Evolutionary conservation across 37 sponge, comb jelly and placozoan genomes (phyloP), one percentile per base, ranked within the genome.

Genomic region (Sycon ciliatum): DNA sequence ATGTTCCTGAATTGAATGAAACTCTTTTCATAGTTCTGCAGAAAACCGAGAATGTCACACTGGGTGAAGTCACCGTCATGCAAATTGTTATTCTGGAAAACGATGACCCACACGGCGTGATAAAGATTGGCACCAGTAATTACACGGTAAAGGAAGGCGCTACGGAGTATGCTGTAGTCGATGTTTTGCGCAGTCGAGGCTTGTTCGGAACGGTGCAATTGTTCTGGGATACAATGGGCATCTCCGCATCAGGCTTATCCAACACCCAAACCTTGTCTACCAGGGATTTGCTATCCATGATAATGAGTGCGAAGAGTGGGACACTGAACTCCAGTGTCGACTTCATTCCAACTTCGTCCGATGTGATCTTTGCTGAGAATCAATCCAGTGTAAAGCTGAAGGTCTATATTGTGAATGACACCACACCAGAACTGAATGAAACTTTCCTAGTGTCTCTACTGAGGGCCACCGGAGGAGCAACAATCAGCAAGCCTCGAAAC

Each of bases 181-280:
- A n/a, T n/a, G n/a, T n/a, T n/a, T n/a, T n/a, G n/a, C 63, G 63
- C 7, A 22, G 63, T 30, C 27, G 63, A 60, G 63, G 63, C 7
- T 28, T 60, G 26, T 60, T 30, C 63, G 63, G 63, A 9, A 28
- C 7, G 31, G 32, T 60, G 31, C 22, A 60, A 18, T 11, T 60
- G 22, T 7, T 18, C 16, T 60, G 63, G 63, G 32, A 7, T 11
- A 24, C 31, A 30, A 24, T 60, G 22, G 63, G 16, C 32, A 24
- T 11, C 27, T 30, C 63, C 22, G 63, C 63, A 18, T 7, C 16
- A 11, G 63, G 63, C 16, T 9, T 11, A 22, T 9, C 9, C 63
- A 24, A 18, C 32, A 9, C 32, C 63, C n/a, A n/a, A n/a, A n/a
- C n/a, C n/a, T n/a, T n/a, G n/a, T 9, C 63, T 24, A 28, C 7